Percentiles rank a stretch among this genome's conserved stretches.
Evolutionary conservation across 2,888 invertebrate genomes (phyloP).

Genomic region (Pristionchus exspectatus): DNA sequence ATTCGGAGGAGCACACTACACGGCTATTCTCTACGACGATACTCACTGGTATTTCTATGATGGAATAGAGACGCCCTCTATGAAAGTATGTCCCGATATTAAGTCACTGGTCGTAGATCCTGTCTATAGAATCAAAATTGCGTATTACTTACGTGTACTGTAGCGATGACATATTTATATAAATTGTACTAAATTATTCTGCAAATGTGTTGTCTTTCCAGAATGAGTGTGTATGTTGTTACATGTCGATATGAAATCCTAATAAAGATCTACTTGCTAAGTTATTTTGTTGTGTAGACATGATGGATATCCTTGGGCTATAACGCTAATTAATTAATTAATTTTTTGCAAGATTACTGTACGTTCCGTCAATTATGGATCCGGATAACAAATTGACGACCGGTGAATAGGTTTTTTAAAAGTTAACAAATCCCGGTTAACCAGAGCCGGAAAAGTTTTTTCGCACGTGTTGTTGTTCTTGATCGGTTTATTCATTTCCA

Average conservation of each 20-base stretch:
- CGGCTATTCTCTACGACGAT: conserved; percentile 4
- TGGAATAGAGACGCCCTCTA: neutral
- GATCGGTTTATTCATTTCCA: neutral
- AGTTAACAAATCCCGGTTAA: neutral
- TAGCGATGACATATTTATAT: neutral
- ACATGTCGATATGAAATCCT: neutral
- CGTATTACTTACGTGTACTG: conserved; percentile 6
- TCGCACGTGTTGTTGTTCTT: conserved; percentile 20
- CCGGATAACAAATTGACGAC: neutral
- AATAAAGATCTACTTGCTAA: conserved; percentile 19
- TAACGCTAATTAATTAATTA: no score
- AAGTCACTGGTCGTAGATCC: neutral
- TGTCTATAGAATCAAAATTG: neutral
- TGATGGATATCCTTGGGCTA: no score
- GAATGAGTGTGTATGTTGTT: neutral
- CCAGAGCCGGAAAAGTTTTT: neutral
- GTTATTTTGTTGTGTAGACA: no score
- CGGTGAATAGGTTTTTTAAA: neutral
- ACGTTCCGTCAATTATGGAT: neutral
- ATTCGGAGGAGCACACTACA: neutral
- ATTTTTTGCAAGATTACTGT: conserved; percentile 76
- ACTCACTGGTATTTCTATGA: neutral
- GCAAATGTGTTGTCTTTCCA: neutral
- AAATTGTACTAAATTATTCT: neutral
- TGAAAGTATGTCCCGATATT: neutral